These are phyloP conservation scores for Gobius niger DNA, from an alignment of 2,113 vertebrate species.

Conservation along the genomic window DNA sequence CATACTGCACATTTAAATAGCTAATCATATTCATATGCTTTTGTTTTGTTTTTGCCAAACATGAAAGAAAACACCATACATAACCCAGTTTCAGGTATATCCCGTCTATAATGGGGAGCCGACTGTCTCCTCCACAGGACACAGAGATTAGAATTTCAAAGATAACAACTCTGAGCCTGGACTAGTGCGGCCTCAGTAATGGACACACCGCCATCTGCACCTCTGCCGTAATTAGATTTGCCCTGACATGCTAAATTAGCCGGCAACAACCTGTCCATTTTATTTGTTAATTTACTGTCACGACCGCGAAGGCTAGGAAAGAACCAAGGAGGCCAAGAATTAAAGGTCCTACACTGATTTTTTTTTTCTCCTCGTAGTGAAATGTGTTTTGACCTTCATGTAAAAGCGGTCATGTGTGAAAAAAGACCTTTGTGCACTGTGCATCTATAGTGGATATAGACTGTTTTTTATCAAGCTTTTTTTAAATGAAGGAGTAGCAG, in stretches of 20 bases:
- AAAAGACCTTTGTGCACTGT: no score
- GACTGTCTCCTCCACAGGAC: slow-evolving; percentile 15
- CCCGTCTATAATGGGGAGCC: slow-evolving; percentile 29
- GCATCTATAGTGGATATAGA: no score
- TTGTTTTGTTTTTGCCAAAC: no score
- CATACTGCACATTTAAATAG: no score
- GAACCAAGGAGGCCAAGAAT: slow-evolving; percentile 16
- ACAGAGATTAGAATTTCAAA: slow-evolving; percentile 30
- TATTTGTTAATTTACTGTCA: slow-evolving; percentile 63
- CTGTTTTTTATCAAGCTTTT: no score
- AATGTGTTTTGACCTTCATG: no score
- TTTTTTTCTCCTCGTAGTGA: no score
- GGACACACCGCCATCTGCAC: slow-evolving; percentile 65
- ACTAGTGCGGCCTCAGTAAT: slow-evolving; percentile 54
- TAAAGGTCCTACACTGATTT: no score
- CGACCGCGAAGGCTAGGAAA: slow-evolving; percentile 21
- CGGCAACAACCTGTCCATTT: slow-evolving; percentile 53
- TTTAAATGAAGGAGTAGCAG: no score
- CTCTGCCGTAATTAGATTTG: slow-evolving; percentile 66
- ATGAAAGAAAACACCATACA: not conserved
- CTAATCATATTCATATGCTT: no score
- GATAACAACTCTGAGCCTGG: slow-evolving; percentile 36
- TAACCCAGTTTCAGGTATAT: not conserved
- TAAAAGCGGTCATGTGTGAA: no score
- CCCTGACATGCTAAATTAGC: slow-evolving; percentile 66